A percentile compares a stretch with the other conserved stretches of the same genome.
Evolutionary conservation across 2,888 invertebrate genomes (phyloP).

Genomic region (Netelia fuscicornis): DNA sequence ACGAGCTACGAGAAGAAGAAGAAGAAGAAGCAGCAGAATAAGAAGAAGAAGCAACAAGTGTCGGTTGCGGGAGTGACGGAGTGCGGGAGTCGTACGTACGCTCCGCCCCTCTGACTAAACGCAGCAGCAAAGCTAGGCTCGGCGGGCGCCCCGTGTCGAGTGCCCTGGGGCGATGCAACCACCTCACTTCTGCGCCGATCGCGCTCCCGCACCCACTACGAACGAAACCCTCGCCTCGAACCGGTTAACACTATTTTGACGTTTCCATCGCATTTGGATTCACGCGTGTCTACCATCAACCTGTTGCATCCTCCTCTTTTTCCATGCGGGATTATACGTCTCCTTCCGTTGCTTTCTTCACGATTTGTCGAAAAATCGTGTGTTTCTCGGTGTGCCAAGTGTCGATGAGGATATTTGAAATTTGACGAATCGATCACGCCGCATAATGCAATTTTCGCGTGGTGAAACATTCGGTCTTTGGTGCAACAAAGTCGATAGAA

Average conservation of each 20-base stretch:
- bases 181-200: conserved; percentile 83
- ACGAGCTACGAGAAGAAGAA: conserved; percentile 24
- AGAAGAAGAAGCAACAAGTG: conserved; percentile 80
- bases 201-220: conserved; percentile 73
- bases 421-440: conserved; percentile 1
- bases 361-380: neutral
- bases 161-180: conserved; percentile 82
- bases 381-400: conserved; percentile 31
- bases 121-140: conserved; percentile 69
- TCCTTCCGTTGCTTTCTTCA: neutral
- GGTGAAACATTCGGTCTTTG: neutral
- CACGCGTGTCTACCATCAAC: conserved; percentile 29
- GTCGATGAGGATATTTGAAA: neutral
- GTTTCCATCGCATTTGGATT: conserved; percentile 66
- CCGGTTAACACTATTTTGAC: conserved; percentile 62
- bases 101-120: conserved; percentile 78
- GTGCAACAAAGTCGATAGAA: neutral
- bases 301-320: conserved; percentile 33
- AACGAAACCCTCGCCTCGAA: conserved; percentile 21
- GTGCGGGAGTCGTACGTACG: conserved; percentile 73
- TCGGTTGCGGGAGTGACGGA: conserved; percentile 61
- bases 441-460: neutral
- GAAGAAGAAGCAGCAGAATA: conserved; percentile 10
- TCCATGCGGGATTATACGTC: neutral
- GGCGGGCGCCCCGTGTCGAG: conserved; percentile 66